Evolutionary conservation across 92 coral and sea anemone species (phyloP).

Genomic region (Montipora capitata): DNA sequence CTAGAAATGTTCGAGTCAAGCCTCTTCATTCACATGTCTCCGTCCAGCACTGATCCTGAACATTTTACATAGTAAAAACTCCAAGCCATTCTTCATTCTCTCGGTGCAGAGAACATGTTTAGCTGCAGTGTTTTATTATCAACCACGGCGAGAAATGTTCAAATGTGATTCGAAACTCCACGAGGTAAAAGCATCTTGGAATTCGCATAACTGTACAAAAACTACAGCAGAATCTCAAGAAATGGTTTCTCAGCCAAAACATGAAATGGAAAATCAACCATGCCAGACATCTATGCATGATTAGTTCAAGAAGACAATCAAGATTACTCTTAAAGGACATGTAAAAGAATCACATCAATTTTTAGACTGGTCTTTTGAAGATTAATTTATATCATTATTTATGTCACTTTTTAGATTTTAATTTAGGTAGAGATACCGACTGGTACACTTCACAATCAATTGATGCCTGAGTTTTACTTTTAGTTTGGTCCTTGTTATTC

Average conservation of each 20-base stretch:
- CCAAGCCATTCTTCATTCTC: not conserved
- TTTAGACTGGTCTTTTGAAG: not conserved
- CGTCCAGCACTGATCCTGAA: constrained; percentile 57
- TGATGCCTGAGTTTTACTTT: too few relatives aligned
- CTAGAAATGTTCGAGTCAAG: constrained; percentile 93
- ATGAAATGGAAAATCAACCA: not conserved
- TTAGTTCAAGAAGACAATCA: too few relatives aligned
- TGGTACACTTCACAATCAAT: too few relatives aligned
- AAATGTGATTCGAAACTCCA: not conserved
- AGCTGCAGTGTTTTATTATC: not conserved
- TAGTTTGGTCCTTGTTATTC: too few relatives aligned
- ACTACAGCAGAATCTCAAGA: not conserved
- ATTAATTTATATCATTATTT: too few relatives aligned
- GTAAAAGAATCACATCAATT: too few relatives aligned
- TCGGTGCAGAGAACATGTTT: not conserved
- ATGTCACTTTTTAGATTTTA: too few relatives aligned
- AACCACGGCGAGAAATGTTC: too few relatives aligned
- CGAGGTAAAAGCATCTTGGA: not conserved
- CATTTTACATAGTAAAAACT: not conserved
- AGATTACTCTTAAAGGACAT: too few relatives aligned
- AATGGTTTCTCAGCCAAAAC: not conserved
- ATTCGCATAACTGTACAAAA: not conserved
- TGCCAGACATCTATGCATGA: too few relatives aligned
- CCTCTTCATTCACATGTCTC: constrained; percentile 87
- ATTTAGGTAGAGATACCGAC: too few relatives aligned